Evolutionary conservation across 2,888 invertebrate genomes (phyloP), one percentile per base, ranked within the genome.

Genomic region (Slavum lentiscoides): DNA sequence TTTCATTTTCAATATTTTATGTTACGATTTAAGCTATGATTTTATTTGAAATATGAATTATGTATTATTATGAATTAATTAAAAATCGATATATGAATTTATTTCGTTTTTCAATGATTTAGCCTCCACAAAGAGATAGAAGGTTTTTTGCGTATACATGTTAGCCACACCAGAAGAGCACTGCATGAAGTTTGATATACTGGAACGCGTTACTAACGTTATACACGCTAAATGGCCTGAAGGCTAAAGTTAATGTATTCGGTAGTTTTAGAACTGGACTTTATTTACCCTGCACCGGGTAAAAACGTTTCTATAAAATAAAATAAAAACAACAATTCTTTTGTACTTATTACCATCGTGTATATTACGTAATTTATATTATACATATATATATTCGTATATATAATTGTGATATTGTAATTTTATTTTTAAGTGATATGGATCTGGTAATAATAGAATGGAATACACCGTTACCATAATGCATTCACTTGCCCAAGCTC

Each of bases 191-290:
- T 90, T 93, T 77, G 92, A 93, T 85, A 97, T 98, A 83, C 95
- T 97, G 84, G 91, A 91, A 85, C 91, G 96, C 85, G 97, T 98
- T 86, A 93, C 94, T 86, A 89, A 91, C 85, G 94, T 96, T 83
- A 95, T 98, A 86, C 89, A 92, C 84, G 90, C 92, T 85, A 90
- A 97, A 85, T 98, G 97, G 96, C 95, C 96, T 82, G n/a, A 92
- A 94, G 86, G 96, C 97, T 82, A 90, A 94, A 87, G 97, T 98
- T 84, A 96, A 98, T 89, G 94, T 98, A 85, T 99, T 98, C 89
- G 98, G 98, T 85, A 97, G 97, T 86, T 98, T 97, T 89, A 92
- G 96, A 85, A 98, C 98, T 83, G 97, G 97, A 81, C 91, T 99
- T 84, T 99, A 98, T 89, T 90, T 99, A 87, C 98, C 98, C 84